phyloP scores from a whole-genome alignment of 2,888 invertebrate genomes.

The Stenichneumon culpator region DNA sequence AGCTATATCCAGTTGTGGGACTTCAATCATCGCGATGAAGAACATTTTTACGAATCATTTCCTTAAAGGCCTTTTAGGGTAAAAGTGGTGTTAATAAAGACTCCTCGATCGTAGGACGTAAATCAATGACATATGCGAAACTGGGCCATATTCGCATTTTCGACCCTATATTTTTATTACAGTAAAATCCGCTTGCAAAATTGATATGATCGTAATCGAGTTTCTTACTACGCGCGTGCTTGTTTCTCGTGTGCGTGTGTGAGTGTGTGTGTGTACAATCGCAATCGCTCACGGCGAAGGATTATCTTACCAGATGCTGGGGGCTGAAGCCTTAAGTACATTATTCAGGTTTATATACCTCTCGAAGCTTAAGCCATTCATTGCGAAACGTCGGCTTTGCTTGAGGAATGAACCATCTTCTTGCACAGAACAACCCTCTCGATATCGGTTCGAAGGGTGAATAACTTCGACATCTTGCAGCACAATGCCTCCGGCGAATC shows the following conservation, averaged over 20 bases:
- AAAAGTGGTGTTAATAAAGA: background rate
- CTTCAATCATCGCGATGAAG: background rate
- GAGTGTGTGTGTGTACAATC: background rate
- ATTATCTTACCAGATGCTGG: slow-evolving; percentile 1
- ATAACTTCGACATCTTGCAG: background rate
- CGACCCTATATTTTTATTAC: background rate
- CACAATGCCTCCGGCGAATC: background rate
- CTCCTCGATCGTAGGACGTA: background rate
- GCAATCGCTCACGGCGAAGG: slow-evolving; percentile 3
- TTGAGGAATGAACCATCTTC: slow-evolving; percentile 26
- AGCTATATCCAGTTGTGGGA: background rate
- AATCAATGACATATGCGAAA: background rate
- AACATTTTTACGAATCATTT: background rate
- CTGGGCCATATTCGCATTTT: background rate
- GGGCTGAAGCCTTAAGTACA: background rate
- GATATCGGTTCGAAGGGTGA: background rate
- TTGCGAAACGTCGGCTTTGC: background rate
- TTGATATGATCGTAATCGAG: slow-evolving; percentile 1
- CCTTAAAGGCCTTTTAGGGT: background rate
- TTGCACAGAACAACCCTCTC: slow-evolving; percentile 6
- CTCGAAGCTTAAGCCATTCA: slow-evolving; percentile 1
- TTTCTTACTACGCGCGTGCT: background rate
- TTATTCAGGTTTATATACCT: background rate
- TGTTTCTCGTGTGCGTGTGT: background rate
- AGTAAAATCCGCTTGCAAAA: background rate